Evolutionary conservation across 2,113 vertebrate genomes (phyloP), one percentile per base, ranked within the genome.

Genomic region (Beaufortia kweichowensis): DNA sequence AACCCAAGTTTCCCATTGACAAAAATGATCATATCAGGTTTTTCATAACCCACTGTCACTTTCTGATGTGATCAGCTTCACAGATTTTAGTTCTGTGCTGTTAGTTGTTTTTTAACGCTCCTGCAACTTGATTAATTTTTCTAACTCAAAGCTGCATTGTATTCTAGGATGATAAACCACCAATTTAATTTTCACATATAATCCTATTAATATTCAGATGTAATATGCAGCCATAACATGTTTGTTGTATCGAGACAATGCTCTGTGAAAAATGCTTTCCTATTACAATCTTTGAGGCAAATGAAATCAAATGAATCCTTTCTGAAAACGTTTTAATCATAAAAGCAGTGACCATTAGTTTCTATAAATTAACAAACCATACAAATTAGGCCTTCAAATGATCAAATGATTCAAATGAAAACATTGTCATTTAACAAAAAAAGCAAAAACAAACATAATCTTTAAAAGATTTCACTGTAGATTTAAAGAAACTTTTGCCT

Each of bases 241-340:
- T 71, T 79, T 74, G 35, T 29, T 39, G 63, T 79, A 77, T 76
- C 68, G 71, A 83, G 75, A 69, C 78, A 56, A 43, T 63, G 26
- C 23, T 31, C 29, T 46, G 33, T 64, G 64, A 79, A 29, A 79
- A 57, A 72, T 43, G 61, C 7, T 74, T 80, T 35, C 21, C 33
- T 53, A 63, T 78, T 67, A 75, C 35, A 71, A 41, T 39, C 55
- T 63, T 61, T 39, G 23, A 72, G n/a, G 33, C 2, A 39, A 60
- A 50, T 6, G n/a, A 76, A 78, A 61, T 69, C 57, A 46, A 43
- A 70, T 61, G 50, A 62, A 41, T 72, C 19, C 53, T 65, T 28
- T 62, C 23, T 59, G 61, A 75, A 23, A 66, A 31, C 35, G 24
- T 28, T 55, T 28, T 24, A 15, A 71, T 21, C 11, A n/a, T 31